A percentile compares a stretch with the other conserved stretches of the same genome.
These are phyloP conservation scores for Cheilosia variabilis DNA, from an alignment of 2,888 invertebrate species.

Conservation along the genomic window DNA sequence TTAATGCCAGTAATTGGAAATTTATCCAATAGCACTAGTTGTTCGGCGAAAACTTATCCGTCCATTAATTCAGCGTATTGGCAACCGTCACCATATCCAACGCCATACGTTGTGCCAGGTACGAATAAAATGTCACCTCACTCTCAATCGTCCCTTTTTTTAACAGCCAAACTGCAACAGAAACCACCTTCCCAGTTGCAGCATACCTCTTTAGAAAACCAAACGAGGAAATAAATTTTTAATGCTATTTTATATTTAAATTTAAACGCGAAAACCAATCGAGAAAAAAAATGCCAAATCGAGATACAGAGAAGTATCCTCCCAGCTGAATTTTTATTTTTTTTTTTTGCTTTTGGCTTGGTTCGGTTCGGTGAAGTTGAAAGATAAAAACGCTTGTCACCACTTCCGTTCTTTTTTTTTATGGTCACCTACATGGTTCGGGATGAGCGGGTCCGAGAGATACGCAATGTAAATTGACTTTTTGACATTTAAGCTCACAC, in stretches of 20 bases:
- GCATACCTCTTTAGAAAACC: slow-evolving; percentile 37
- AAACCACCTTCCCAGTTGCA: slow-evolving; percentile 4
- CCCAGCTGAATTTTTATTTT: slow-evolving; percentile 38
- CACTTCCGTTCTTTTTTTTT: slow-evolving; percentile 65
- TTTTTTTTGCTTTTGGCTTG: slow-evolving; percentile 9
- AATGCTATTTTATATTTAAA: slow-evolving; percentile 73
- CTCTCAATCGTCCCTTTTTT: slow-evolving; percentile 14
- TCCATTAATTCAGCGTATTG: slow-evolving; percentile 93
- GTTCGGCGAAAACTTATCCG: slow-evolving; percentile 86
- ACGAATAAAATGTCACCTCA: slow-evolving; percentile 76
- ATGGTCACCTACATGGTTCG: slow-evolving; percentile 33
- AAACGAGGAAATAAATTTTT: slow-evolving; percentile 70
- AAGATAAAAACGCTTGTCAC: slow-evolving; percentile 75
- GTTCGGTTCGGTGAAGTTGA: slow-evolving; percentile 63
- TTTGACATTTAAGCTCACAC: slow-evolving; percentile 75
- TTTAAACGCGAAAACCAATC: slow-evolving; percentile 66
- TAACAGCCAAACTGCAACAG: not conserved
- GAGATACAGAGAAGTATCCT: slow-evolving; percentile 13
- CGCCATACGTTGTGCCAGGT: slow-evolving; percentile 94
- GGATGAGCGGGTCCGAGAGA: slow-evolving; percentile 41
- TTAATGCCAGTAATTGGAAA: slow-evolving; percentile 83
- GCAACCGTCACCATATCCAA: slow-evolving; percentile 91
- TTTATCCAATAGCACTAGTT: slow-evolving; percentile 80
- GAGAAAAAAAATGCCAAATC: slow-evolving; percentile 19
- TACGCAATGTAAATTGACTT: slow-evolving; percentile 75